phyloP scores from a whole-genome alignment of 2,888 invertebrate species.

The Branchinecta sandiegonensis region DNA sequence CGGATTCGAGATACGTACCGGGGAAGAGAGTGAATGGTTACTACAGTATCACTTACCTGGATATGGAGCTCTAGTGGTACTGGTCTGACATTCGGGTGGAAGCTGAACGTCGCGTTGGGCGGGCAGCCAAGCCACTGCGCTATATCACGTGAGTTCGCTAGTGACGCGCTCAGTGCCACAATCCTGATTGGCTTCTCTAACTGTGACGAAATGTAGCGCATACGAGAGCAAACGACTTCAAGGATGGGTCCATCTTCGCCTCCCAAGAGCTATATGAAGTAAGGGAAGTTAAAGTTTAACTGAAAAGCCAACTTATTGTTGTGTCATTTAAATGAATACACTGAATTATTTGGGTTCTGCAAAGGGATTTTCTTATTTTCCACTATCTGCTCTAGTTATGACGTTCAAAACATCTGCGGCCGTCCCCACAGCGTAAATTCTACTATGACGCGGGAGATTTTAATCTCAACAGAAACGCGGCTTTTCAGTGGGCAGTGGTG shows the following conservation, averaged over 20 bases:
- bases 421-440: too few species aligned
- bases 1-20: too few species aligned
- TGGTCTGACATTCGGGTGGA: conserved; percentile 93
- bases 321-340: too few species aligned
- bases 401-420: too few species aligned
- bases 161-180: conserved; percentile 78
- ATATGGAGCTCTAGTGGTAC: conserved; percentile 89
- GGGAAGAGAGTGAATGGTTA: too few species aligned
- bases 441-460: too few species aligned
- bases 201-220: conserved; percentile 89
- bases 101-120: conserved; percentile 88
- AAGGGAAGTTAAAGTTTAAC: conserved; percentile 3
- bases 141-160: conserved; percentile 88
- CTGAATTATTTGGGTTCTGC: too few species aligned
- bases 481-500: too few species aligned
- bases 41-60: conserved; percentile 34
- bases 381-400: too few species aligned
- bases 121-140: conserved; percentile 93
- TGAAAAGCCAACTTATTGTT: too few species aligned
- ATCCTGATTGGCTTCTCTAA: conserved; percentile 77
- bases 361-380: too few species aligned
- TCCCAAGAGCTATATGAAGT: conserved; percentile 45
- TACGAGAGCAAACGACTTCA: conserved; percentile 78
- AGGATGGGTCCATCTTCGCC: conserved; percentile 84
- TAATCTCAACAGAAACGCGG: too few species aligned